phyloP scores from a whole-genome alignment of 2,888 invertebrate genomes.

The Nymphalis polychloros region DNA sequence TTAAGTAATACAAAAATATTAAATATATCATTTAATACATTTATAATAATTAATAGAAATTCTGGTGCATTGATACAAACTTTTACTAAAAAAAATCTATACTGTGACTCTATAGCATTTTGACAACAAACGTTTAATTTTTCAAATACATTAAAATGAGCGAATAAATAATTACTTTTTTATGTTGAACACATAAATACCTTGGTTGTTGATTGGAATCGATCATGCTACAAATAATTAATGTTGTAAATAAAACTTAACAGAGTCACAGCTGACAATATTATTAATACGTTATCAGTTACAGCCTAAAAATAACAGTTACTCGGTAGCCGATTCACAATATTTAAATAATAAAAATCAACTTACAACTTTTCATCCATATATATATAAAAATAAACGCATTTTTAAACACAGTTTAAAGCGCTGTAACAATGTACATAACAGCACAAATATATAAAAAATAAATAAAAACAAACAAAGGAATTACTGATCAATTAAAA shows the following conservation, averaged over 20 bases:
- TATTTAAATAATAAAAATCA: too few species aligned
- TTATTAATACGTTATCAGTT: not conserved
- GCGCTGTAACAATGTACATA: too few species aligned
- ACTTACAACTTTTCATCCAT: too few species aligned
- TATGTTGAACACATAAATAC: too few species aligned
- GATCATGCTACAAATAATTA: not conserved
- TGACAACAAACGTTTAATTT: too few species aligned
- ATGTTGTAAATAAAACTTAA: not conserved
- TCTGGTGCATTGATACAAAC: conserved; percentile 7
- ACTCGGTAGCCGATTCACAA: not conserved
- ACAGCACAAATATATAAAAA: too few species aligned
- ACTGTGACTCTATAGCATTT: not conserved
- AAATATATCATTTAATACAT: conserved; percentile 14
- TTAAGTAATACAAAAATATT: conserved; percentile 22
- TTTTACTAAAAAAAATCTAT: conserved; percentile 1
- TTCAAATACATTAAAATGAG: too few species aligned
- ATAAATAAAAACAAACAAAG: too few species aligned
- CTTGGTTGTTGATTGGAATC: not conserved
- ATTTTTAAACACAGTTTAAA: too few species aligned
- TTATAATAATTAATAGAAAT: conserved; percentile 11
- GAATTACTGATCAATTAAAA: too few species aligned
- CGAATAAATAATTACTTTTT: too few species aligned
- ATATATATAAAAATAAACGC: too few species aligned
- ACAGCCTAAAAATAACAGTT: not conserved
- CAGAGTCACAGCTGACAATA: not conserved